phyloP scores from a whole-genome alignment of 2,113 vertebrate genomes.

The Spizaetus ornatus region DNA sequence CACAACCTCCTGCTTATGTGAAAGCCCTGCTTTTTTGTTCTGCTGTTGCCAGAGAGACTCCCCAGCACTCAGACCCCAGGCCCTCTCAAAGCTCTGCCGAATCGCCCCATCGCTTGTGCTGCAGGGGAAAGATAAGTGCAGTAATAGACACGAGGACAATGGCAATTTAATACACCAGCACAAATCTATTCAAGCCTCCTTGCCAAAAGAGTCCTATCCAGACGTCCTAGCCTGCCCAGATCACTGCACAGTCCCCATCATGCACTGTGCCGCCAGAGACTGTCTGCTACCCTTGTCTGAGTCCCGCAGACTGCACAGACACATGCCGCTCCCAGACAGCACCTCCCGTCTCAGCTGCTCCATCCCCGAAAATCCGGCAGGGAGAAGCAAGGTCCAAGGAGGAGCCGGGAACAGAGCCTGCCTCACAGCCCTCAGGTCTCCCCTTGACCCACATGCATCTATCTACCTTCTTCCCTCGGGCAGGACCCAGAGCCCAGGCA shows the following conservation, averaged over 20 bases:
- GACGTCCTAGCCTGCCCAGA: neutral
- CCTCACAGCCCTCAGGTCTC: neutral
- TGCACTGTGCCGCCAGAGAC: neutral
- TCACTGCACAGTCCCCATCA: neutral
- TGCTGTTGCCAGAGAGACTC: neutral
- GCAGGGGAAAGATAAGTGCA: neutral
- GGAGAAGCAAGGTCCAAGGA: neutral
- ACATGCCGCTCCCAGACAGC: neutral
- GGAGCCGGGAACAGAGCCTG: neutral
- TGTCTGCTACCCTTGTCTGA: conserved; percentile 22
- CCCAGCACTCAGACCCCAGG: neutral
- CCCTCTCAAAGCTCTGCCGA: neutral
- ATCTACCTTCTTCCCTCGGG: neutral
- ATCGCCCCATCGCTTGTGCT: neutral
- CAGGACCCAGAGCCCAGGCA: neutral
- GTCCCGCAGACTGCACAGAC: neutral
- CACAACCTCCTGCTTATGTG: neutral
- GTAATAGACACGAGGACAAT: neutral
- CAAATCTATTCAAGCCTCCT: neutral
- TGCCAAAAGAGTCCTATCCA: neutral
- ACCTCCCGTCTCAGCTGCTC: neutral
- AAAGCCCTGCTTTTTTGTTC: neutral
- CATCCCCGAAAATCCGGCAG: neutral
- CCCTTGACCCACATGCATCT: neutral
- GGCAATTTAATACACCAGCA: neutral